phyloP scores from a whole-genome alignment of 2,797 vertebrate species.

The Orestias chungarensis region DNA sequence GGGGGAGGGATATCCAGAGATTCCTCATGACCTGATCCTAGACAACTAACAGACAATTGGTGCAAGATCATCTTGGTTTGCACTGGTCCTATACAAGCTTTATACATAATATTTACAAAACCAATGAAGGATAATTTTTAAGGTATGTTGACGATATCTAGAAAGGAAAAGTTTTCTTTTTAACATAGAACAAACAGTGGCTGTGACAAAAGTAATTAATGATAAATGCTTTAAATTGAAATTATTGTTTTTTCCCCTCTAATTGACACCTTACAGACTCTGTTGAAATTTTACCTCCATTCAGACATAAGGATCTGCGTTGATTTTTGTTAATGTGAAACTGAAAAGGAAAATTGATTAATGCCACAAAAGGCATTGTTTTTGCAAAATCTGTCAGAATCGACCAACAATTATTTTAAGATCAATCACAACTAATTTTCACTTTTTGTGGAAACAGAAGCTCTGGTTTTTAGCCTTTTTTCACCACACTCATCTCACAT shows the following conservation, averaged over 20 bases:
- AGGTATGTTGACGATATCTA: neutral
- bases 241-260: neutral
- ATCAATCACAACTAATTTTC: neutral
- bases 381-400: neutral
- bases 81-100: neutral
- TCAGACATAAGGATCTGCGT: slow-evolving; percentile 28
- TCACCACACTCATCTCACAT: slow-evolving; percentile 11
- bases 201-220: neutral
- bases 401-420: neutral
- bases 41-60: neutral
- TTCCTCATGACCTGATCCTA: too few species aligned
- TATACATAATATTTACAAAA: neutral
- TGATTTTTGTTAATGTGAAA: slow-evolving; percentile 25
- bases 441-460: neutral
- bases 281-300: neutral
- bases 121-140: neutral
- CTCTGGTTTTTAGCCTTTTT: slow-evolving; percentile 14
- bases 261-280: neutral
- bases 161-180: neutral
- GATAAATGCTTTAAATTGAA: neutral
- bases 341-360: slow-evolving; percentile 44
- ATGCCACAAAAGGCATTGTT: slow-evolving; percentile 12
- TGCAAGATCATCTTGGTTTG: too few species aligned
- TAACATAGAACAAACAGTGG: neutral
- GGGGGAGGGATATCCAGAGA: neutral